Percentiles rank a stretch among this genome's conserved stretches.
Conservation (phyloP, 2,888 invertebrate genomes). For the Volucella bombylans region DNA sequence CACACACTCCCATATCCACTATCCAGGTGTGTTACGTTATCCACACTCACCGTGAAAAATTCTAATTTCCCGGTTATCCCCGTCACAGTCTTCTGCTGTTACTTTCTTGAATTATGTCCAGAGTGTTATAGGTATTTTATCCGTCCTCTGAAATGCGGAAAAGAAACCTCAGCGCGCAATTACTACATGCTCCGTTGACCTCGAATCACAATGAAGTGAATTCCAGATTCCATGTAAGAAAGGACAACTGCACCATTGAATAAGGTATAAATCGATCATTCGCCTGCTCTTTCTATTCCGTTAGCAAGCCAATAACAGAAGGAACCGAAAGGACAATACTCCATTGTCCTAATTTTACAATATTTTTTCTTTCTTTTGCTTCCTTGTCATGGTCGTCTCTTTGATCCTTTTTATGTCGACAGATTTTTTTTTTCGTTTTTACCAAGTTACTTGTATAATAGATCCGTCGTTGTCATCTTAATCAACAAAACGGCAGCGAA, state of each 20-base stretch:
- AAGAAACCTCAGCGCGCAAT: conserved; percentile 42
- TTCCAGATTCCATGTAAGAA: conserved; percentile 24
- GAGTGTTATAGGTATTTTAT: not conserved
- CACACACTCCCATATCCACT: not conserved
- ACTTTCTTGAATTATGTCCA: not conserved
- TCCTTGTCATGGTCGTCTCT: conserved; percentile 29
- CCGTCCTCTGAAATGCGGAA: conserved; percentile 18
- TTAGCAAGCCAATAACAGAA: conserved; percentile 28
- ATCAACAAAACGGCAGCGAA: conserved; percentile 65
- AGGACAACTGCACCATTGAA: conserved; percentile 22
- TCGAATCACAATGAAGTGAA: conserved; percentile 39
- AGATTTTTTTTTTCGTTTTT: not conserved
- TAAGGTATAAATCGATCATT: conserved; percentile 40
- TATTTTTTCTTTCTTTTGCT: conserved; percentile 27
- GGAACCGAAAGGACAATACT: conserved; percentile 41
- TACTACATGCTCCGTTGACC: conserved; percentile 55
- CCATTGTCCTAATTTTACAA: conserved; percentile 37
- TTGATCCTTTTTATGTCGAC: conserved; percentile 49
- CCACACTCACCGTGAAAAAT: conserved; percentile 55
- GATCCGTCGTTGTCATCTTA: conserved; percentile 65
- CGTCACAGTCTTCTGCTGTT: not conserved
- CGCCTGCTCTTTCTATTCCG: not conserved
- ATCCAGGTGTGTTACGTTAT: conserved; percentile 43
- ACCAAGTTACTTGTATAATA: no score
- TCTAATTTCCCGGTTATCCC: conserved; percentile 57